Evolutionary conservation across 2,797 vertebrate species (phyloP).

Genomic region (Pelochelys cantorii): DNA sequence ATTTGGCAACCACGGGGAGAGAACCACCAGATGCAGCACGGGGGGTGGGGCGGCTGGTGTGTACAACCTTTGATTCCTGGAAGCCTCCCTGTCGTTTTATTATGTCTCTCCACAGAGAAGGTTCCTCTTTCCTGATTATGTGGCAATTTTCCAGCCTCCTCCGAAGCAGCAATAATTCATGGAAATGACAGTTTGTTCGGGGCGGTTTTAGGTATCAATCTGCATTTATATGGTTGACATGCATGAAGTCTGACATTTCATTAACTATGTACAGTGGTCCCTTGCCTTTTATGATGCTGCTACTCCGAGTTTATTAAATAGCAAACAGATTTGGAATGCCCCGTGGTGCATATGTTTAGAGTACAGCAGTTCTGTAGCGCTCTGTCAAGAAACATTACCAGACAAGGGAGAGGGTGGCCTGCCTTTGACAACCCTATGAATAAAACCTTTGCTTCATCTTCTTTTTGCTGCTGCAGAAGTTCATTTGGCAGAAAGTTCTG

Average conservation of each 20-base stretch:
- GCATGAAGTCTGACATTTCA: neutral
- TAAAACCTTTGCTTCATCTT: neutral
- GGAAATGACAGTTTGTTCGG: neutral
- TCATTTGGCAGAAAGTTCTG: neutral
- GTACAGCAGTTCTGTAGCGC: neutral
- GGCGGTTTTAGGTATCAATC: neutral
- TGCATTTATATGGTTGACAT: neutral
- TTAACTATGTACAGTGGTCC: neutral
- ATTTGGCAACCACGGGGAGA: neutral
- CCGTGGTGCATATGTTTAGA: neutral
- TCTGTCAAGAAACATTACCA: neutral
- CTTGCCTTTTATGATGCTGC: neutral
- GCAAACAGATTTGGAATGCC: neutral
- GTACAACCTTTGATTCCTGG: neutral
- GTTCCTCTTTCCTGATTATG: neutral
- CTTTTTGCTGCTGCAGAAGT: neutral
- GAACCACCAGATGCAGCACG: neutral
- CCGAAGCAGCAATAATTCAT: neutral
- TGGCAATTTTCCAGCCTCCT: conserved; percentile 23
- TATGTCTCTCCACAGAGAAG: neutral
- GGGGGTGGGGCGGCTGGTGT: neutral
- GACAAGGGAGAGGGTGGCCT: neutral
- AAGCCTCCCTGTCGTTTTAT: neutral
- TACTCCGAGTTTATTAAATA: conserved; percentile 4
- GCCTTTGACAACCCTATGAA: neutral